Evolutionary conservation across 1,140 invertebrate genomes (phyloP).

Genomic region (Drosophila sp.): DNA sequence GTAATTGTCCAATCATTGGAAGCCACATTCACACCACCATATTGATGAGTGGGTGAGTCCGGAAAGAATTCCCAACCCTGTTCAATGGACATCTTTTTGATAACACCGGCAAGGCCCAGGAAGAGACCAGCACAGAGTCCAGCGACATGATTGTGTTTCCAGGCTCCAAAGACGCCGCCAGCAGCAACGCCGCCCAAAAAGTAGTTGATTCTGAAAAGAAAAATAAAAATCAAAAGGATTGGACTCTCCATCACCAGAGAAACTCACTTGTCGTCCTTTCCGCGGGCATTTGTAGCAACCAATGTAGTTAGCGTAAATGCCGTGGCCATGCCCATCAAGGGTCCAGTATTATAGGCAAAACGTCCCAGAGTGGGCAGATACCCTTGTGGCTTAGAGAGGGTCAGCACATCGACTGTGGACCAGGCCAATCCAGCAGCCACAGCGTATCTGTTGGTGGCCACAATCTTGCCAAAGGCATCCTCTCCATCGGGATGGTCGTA

Average conservation of each 20-base stretch:
- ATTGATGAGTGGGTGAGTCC: conserved; percentile 46
- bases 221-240: neutral
- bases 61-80: conserved; percentile 85
- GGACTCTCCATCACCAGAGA: neutral
- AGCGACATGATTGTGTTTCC: conserved; percentile 80
- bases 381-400: conserved; percentile 85
- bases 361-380: conserved; percentile 83
- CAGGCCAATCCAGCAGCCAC: conserved; percentile 83
- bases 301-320: conserved; percentile 87
- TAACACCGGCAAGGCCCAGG: conserved; percentile 83
- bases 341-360: conserved; percentile 85
- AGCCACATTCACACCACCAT: conserved; percentile 58
- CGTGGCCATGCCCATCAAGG: conserved; percentile 86
- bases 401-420: conserved; percentile 85
- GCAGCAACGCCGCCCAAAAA: conserved; percentile 85
- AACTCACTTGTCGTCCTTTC: conserved; percentile 86
- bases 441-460: conserved; percentile 86
- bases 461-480: conserved; percentile 86
- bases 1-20: conserved; percentile 82
- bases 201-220: conserved; percentile 84
- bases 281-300: conserved; percentile 85
- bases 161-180: conserved; percentile 85
- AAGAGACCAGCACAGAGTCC: conserved; percentile 64
- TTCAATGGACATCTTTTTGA: conserved; percentile 85
- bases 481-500: conserved; percentile 89